A percentile compares a stretch with the other conserved stretches of the same genome.
Evolutionary conservation across 2,113 vertebrate genomes (phyloP).

Genomic region (Prionailurus viverrinus): DNA sequence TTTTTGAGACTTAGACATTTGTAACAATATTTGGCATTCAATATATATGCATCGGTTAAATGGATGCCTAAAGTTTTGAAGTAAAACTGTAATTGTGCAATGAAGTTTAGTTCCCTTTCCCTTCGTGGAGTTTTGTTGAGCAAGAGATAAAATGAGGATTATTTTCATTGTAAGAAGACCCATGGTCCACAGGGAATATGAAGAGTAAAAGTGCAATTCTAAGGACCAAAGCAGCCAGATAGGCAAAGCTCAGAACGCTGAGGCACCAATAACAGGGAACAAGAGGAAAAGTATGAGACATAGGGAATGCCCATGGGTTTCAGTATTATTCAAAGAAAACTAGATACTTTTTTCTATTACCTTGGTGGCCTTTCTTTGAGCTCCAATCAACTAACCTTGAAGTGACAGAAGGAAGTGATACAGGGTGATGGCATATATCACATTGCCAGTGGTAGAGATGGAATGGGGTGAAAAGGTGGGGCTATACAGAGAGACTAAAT

Average conservation of each 20-base stretch:
- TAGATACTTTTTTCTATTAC: neutral
- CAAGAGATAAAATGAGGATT: neutral
- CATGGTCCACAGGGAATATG: neutral
- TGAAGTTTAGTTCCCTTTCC: neutral
- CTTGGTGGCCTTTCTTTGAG: neutral
- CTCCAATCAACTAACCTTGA: neutral
- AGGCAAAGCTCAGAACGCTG: neutral
- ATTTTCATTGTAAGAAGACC: slow-evolving; percentile 9
- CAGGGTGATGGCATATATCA: neutral
- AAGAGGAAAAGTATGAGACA: neutral
- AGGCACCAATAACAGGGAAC: neutral
- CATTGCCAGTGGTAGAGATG: neutral
- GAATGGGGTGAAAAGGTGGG: neutral
- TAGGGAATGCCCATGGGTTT: neutral
- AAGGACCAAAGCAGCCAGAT: neutral
- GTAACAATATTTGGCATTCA: neutral
- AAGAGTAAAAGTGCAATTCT: neutral
- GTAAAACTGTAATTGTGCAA: neutral
- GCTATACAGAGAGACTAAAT: neutral
- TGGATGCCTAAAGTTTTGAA: neutral
- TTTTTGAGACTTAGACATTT: slow-evolving; percentile 12
- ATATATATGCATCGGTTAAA: neutral
- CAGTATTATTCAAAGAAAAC: neutral
- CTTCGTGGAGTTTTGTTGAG: neutral
- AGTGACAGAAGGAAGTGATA: neutral